These are phyloP conservation scores for Scolopax bukidnonensis DNA, from an alignment of 2,797 vertebrate species.

Conservation along the genomic window DNA sequence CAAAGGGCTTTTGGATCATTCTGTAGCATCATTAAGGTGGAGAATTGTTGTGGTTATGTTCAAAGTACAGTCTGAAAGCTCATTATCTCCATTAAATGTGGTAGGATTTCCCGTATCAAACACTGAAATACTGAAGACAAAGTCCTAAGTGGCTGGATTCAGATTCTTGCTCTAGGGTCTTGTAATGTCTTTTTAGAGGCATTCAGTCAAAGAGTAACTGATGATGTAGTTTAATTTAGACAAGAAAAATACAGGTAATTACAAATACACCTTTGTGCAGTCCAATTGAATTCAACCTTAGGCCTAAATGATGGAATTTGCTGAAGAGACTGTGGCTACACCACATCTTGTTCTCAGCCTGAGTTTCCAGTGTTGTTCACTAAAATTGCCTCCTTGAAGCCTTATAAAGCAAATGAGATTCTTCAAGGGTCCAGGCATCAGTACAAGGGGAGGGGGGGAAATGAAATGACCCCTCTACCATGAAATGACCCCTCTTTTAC, in stretches of 20 bases:
- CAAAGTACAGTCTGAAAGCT: neutral
- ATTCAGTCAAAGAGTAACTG: neutral
- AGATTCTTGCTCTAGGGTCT: neutral
- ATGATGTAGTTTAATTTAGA: neutral
- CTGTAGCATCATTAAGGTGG: neutral
- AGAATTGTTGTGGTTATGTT: neutral
- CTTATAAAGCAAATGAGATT: neutral
- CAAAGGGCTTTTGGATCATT: neutral
- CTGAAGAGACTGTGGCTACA: neutral
- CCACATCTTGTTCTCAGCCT: accelerated
- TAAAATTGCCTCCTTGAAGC: neutral
- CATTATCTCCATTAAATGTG: neutral
- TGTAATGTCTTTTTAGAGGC: neutral
- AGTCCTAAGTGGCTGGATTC: neutral
- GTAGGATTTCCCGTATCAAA: neutral
- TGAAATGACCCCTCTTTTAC: neutral
- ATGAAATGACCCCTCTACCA: neutral
- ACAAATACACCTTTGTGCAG: neutral
- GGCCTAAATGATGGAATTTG: neutral
- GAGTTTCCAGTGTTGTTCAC: neutral
- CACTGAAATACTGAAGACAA: neutral
- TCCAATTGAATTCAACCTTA: neutral
- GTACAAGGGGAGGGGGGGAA: neutral
- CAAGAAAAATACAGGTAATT: neutral
- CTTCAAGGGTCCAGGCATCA: neutral